Conservation (phyloP, 1,140 invertebrate genomes). For the Solen grandis region DNA sequence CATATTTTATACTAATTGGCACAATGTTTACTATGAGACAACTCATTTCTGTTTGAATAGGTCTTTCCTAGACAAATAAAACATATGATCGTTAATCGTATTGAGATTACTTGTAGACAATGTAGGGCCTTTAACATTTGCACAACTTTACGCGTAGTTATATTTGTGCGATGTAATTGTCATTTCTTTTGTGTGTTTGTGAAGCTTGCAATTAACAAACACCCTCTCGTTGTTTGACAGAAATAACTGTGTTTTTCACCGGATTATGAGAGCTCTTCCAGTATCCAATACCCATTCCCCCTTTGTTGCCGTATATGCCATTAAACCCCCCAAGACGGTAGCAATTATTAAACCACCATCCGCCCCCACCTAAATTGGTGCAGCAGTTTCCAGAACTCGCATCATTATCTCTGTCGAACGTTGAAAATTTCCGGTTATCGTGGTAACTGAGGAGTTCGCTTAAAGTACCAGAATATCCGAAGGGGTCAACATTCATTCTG, state of each 20-base stretch:
- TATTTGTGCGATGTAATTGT: too few species aligned
- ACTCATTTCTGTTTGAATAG: too few species aligned
- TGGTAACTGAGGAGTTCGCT: constrained; percentile 30
- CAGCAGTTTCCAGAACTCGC: background rate
- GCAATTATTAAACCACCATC: constrained; percentile 40
- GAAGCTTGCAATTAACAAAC: constrained; percentile 3
- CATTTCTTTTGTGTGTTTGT: too few species aligned
- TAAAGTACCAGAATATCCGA: constrained; percentile 11
- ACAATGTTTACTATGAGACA: too few species aligned
- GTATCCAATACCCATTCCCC: constrained; percentile 19
- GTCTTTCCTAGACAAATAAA: too few species aligned
- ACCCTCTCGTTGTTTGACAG: background rate
- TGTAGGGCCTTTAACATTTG: too few species aligned
- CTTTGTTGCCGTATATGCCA: constrained; percentile 26
- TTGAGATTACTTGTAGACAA: too few species aligned
- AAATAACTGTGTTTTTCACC: constrained; percentile 15
- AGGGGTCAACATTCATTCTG: constrained; percentile 30
- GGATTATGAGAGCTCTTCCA: background rate
- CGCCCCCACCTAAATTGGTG: constrained; percentile 5
- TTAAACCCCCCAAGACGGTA: constrained; percentile 26
- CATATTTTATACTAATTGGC: too few species aligned
- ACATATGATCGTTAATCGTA: too few species aligned
- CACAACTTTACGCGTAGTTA: too few species aligned
- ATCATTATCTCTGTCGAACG: constrained; percentile 41
- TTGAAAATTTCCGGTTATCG: constrained; percentile 31